Evolutionary conservation across 2,888 invertebrate genomes (phyloP).

Genomic region (Tinea trinotella): DNA sequence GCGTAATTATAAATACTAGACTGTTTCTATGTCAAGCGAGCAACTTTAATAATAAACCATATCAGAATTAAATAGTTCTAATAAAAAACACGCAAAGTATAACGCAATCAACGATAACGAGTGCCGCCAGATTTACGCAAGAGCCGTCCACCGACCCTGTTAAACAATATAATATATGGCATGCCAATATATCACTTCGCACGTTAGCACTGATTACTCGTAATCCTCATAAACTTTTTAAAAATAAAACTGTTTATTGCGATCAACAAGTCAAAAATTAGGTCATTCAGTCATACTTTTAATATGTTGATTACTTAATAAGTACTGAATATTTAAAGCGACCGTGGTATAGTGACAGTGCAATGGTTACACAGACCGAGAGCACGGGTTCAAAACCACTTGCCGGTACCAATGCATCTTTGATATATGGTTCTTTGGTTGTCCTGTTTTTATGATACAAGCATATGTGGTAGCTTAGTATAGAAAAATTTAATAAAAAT

Average conservation of each 20-base stretch:
- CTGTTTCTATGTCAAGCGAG: background rate
- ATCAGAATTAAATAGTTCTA: background rate
- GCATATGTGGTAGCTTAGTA: too few relatives aligned
- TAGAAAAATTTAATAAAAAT: too few relatives aligned
- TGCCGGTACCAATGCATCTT: too few relatives aligned
- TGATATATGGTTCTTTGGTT: too few relatives aligned
- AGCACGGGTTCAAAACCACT: too few relatives aligned
- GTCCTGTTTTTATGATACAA: too few relatives aligned
- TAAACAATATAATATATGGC: conserved; percentile 10
- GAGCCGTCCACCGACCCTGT: conserved; percentile 11
- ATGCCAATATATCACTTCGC: conserved; percentile 8
- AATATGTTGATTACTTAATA: too few relatives aligned
- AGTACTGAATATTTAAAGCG: too few relatives aligned
- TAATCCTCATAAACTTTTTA: conserved; percentile 1
- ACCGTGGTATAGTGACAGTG: too few relatives aligned
- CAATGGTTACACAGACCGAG: too few relatives aligned
- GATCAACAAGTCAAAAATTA: background rate
- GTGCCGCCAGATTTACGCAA: conserved; percentile 24
- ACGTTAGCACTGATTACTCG: conserved; percentile 1
- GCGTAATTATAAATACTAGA: background rate
- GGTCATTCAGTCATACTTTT: too few relatives aligned
- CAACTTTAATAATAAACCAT: conserved; percentile 4
- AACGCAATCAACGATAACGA: conserved; percentile 25
- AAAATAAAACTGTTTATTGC: conserved; percentile 4
- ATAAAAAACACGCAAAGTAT: conserved; percentile 7